Conservation (phyloP, 1,140 invertebrate genomes). For the Tachypleus tridentatus region DNA sequence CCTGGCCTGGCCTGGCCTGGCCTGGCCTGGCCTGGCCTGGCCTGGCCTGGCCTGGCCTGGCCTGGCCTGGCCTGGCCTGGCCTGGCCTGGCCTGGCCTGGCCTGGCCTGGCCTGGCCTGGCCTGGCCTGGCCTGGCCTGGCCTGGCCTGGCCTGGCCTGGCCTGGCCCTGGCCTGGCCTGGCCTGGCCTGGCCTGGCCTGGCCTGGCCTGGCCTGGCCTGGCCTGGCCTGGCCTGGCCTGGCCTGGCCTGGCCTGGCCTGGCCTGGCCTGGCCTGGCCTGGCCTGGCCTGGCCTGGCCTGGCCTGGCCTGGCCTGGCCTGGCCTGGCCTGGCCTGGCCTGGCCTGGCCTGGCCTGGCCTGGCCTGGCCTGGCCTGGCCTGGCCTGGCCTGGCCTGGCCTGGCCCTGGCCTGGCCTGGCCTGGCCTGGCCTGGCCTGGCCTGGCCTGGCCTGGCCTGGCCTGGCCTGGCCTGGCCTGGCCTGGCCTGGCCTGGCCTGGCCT, state of each 20-base stretch:
- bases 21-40: slow-evolving; percentile 18
- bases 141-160: slow-evolving; percentile 19
- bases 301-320: slow-evolving; percentile 24
- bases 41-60: slow-evolving; percentile 20
- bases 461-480: slow-evolving; percentile 26
- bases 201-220: slow-evolving; percentile 18
- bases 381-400: slow-evolving; percentile 21
- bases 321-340: slow-evolving; percentile 17
- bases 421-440: slow-evolving; percentile 23
- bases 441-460: slow-evolving; percentile 24
- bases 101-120: slow-evolving; percentile 22
- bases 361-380: slow-evolving; percentile 25
- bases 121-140: slow-evolving; percentile 18
- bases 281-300: slow-evolving; percentile 23
- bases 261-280: slow-evolving; percentile 18
- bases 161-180: slow-evolving; percentile 18
- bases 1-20: slow-evolving; percentile 25
- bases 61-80: slow-evolving; percentile 18
- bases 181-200: slow-evolving; percentile 18
- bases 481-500: slow-evolving; percentile 25
- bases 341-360: slow-evolving; percentile 22
- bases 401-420: slow-evolving; percentile 24
- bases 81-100: slow-evolving; percentile 26
- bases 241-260: slow-evolving; percentile 18
- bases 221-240: slow-evolving; percentile 18